Percentiles rank a stretch among this genome's conserved stretches.
Conservation (phyloP, 2,888 invertebrate species). For the Melieria omissa region DNA sequence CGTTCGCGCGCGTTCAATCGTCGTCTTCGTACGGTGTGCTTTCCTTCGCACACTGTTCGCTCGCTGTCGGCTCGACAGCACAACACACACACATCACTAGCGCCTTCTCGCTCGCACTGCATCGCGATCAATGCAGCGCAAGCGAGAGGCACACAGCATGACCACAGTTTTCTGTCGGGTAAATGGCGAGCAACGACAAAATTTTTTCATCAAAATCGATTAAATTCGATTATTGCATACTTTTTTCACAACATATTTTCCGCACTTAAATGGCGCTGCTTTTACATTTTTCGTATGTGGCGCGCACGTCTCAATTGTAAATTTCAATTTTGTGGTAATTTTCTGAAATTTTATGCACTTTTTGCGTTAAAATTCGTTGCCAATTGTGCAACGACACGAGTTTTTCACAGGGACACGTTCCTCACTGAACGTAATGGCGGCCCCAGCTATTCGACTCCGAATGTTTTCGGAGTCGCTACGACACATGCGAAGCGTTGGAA, state of each 20-base stretch:
- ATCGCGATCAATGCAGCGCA: conserved; percentile 2
- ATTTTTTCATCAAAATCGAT: conserved; percentile 61
- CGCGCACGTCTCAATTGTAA: conserved; percentile 53
- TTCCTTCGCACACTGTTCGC: background rate
- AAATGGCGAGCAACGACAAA: conserved; percentile 46
- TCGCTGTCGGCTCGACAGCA: background rate
- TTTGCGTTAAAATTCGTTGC: conserved; percentile 57
- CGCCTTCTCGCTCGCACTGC: conserved; percentile 36
- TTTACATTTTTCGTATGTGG: conserved; percentile 52
- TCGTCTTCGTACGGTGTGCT: background rate
- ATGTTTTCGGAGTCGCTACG: conserved; percentile 55
- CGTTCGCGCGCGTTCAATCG: conserved; percentile 30
- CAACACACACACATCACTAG: conserved; percentile 20
- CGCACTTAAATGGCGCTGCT: conserved; percentile 52
- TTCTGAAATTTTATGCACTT: conserved; percentile 57
- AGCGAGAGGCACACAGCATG: conserved; percentile 39
- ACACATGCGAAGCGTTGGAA: conserved; percentile 42
- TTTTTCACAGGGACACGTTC: conserved; percentile 67
- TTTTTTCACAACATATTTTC: conserved; percentile 64
- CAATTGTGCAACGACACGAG: conserved; percentile 62
- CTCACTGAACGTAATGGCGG: conserved; percentile 66
- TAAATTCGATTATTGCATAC: conserved; percentile 55
- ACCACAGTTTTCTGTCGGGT: conserved; percentile 32
- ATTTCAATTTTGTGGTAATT: conserved; percentile 55
- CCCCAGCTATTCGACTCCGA: conserved; percentile 55